Base-by-base conservation (phyloP, 2,888 invertebrate genomes). In the Vesta saturnalis region DNA sequence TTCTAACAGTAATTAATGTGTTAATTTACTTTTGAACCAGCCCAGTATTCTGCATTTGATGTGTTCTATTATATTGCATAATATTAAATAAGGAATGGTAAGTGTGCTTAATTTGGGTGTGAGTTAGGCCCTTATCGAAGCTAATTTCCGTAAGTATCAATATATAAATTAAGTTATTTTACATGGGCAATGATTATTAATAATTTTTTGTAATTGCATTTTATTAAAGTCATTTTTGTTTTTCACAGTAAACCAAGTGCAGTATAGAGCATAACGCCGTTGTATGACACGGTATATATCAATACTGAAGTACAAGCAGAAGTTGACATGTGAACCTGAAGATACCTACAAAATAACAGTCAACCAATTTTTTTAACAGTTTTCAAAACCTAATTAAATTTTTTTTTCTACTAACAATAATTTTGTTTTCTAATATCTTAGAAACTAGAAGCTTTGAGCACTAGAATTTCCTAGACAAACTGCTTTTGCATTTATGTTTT, bases 171-270 rank as follows among this genome's bases (percentile, higher is more conserved):
- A 21, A 15, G n/a, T n/a, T n/a, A n/a, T 12, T n/a, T 4, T 39
- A 39, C n/a, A 39, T n/a, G 39, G 8, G n/a, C 8, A 39, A 39
- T n/a, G 39, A 39, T 12, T 39, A 12, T 39, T 10, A 8, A 39
- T 39, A n/a, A 43, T 15, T 18, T 16, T 52, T 52, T 52, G 3
- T 16, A 52, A 19, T 8, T 19, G n/a, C 10, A n/a, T 56, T 60
- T 72, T 58, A 70, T 60, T 59, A 35, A 62, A 61, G 64, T 21
- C 43, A 46, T 47, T 19, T 74, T 73, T 74, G 73, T 56, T 74
- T 74, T 76, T 70, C 75, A 64, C 76, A 82, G 82, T 81, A 76
- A 72, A 75, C 67, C 71, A 69, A 76, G 39, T 69, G 70, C 71
- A 79, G 69, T 78, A 74, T 73, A 77, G 82, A 64, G 74, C 73